These are phyloP conservation scores for Adineta ricciae DNA, from an alignment of 2,888 invertebrate genomes.

Conservation along the genomic window DNA sequence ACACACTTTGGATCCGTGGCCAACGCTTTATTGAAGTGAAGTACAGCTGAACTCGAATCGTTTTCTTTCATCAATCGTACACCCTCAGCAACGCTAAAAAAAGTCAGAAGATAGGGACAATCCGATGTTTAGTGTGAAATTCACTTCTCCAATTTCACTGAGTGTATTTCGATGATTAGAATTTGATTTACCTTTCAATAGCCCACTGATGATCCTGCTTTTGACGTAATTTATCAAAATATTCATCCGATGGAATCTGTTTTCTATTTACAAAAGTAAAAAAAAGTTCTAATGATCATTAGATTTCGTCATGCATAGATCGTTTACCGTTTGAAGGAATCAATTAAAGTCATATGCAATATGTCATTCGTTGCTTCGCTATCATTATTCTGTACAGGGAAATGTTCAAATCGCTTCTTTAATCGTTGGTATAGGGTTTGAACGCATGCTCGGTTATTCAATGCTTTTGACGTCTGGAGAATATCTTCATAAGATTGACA, in stretches of 20 bases:
- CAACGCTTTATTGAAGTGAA: conserved; percentile 13
- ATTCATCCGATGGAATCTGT: neutral
- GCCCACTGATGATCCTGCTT: conserved; percentile 12
- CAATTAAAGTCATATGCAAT: neutral
- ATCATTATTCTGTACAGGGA: neutral
- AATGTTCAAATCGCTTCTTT: neutral
- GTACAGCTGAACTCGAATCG: neutral
- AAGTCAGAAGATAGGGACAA: no score
- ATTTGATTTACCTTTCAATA: neutral
- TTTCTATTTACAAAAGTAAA: neutral
- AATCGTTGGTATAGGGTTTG: conserved; percentile 8
- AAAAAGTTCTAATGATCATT: neutral
- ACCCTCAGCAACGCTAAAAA: neutral
- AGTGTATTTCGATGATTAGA: no score
- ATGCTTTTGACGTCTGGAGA: neutral
- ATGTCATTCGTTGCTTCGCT: neutral
- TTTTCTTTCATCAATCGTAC: conserved; percentile 14
- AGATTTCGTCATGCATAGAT: neutral
- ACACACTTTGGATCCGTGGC: conserved; percentile 4
- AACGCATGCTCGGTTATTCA: conserved; percentile 1
- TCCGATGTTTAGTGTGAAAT: no score
- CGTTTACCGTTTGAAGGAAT: neutral
- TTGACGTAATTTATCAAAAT: conserved; percentile 19
- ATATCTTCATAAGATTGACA: conserved; percentile 9
- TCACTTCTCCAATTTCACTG: no score